Base-by-base conservation (phyloP, 1,140 invertebrate genomes). In the Sweltsa coloradensis region DNA sequence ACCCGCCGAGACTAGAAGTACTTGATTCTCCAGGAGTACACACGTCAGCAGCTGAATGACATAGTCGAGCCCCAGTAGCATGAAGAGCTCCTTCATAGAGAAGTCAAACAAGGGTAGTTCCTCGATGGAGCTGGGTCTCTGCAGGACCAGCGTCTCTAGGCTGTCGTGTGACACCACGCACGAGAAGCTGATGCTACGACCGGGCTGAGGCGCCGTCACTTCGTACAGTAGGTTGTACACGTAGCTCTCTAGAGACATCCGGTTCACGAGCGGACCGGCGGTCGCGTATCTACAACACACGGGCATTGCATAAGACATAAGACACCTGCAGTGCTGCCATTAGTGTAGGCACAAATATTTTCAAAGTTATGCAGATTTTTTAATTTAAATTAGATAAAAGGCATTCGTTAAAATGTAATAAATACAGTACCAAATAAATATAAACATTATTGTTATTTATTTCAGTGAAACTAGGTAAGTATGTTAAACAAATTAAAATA, bases 81-180 rank as follows among this genome's bases (percentile, higher is more conserved):
- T 71, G 60, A 98, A 96, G 56, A 98, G 75, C 47, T 92, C 75
- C 53, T 86, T 76, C 21, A 98, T 63, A 0, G 92, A 79, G 65
- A 94, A 97, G 63, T 99, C 96, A 50, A 97, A 79, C 51, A 97
- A 73, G 3, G 94, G 94, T 56, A 98, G 67, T 64, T 97, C 93
- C 51, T 79, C 71, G 5, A 73, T 74, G 16, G 74, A 63, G 50
- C 73, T 75, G 39, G 86, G 85, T 59, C 82, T 76, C 62, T 84
- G 76, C 59, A 87, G 70, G 27, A 85, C 73, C 52, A 76, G 68
- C 51, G 76, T 78, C 34, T 81, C 69, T 4, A 79, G 75, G 18
- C 77, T 66, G 51, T 56, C n/a, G 49, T 83, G 77, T 13, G 75
- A 64, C 53, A 83, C 76, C 43, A 83, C 80, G 59, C 88, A 72